These are phyloP conservation scores for Amphipyra berbera DNA, from an alignment of 2,888 invertebrate genomes.

Conservation along the genomic window DNA sequence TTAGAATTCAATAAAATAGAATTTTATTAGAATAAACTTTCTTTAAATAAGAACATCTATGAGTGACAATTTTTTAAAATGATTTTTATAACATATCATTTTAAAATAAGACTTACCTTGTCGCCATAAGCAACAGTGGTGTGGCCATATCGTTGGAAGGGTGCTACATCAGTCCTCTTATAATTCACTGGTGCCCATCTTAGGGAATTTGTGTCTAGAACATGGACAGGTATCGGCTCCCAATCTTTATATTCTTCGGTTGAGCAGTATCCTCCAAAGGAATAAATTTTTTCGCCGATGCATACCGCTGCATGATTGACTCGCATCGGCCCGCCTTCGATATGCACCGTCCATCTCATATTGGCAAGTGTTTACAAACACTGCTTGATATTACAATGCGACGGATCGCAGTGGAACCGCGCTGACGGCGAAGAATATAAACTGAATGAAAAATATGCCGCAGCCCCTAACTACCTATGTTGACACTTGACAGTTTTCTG, in stretches of 20 bases:
- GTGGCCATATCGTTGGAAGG: conserved; percentile 97
- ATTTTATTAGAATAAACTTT: too few relatives aligned
- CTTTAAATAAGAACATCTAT: too few relatives aligned
- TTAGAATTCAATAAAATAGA: too few relatives aligned
- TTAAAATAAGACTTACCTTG: conserved; percentile 79
- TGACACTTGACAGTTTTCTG: conserved; percentile 34
- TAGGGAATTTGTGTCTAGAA: conserved; percentile 93
- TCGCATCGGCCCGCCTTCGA: conserved; percentile 97
- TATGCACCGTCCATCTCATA: conserved; percentile 95
- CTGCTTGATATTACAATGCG: conserved; percentile 6
- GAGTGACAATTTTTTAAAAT: too few relatives aligned
- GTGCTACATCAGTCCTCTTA: conserved; percentile 89
- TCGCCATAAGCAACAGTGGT: conserved; percentile 95
- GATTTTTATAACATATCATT: too few relatives aligned
- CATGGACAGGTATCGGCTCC: conserved; percentile 96
- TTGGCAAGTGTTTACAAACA: conserved; percentile 48
- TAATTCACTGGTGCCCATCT: conserved; percentile 90
- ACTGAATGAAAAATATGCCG: conserved; percentile 4
- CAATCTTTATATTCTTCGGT: conserved; percentile 94
- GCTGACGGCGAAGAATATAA: conserved; percentile 10
- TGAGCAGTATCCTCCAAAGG: conserved; percentile 97
- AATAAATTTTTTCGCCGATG: conserved; percentile 94
- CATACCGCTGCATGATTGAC: conserved; percentile 98
- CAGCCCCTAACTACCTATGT: conserved; percentile 1
- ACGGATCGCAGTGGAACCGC: conserved; percentile 21